A percentile compares a stretch with the other conserved stretches of the same genome.
Evolutionary conservation across 2,888 invertebrate genomes (phyloP).

Genomic region (Seira ritae): DNA sequence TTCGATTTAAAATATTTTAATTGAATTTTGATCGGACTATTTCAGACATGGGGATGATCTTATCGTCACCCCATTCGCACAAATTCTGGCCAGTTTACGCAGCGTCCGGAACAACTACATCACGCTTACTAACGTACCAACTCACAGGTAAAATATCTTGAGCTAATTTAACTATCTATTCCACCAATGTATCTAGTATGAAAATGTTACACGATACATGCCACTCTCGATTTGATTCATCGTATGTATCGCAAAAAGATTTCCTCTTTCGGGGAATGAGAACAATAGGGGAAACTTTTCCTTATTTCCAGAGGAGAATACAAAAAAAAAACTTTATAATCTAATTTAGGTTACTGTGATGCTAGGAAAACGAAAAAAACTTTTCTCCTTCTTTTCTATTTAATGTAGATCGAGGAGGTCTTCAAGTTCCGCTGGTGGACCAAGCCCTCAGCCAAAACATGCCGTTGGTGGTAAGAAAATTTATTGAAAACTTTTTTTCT

Average conservation of each 20-base stretch:
- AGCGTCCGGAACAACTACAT: conserved; percentile 99
- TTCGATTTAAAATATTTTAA: conserved; percentile 70
- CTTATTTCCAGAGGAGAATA: not conserved
- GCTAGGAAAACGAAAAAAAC: not conserved
- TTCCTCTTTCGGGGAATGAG: too few species aligned
- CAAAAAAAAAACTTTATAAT: conserved; percentile 43
- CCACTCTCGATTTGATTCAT: conserved; percentile 43
- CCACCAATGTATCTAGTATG: not conserved
- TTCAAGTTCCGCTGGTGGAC: conserved; percentile 84
- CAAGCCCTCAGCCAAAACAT: conserved; percentile 85
- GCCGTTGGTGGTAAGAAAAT: conserved; percentile 83
- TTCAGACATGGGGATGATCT: conserved; percentile 98
- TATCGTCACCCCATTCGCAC: conserved; percentile 99
- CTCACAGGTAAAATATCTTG: conserved; percentile 85
- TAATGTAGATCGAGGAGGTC: conserved; percentile 85
- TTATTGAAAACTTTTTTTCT: not conserved
- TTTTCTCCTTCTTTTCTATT: conserved; percentile 22
- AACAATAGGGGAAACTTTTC: conserved; percentile 19
- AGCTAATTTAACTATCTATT: not conserved
- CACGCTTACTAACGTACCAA: conserved; percentile 95
- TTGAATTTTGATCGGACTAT: too few species aligned
- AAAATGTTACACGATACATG: not conserved
- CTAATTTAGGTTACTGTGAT: conserved; percentile 39
- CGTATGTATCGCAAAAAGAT: not conserved
- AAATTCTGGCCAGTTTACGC: conserved; percentile 98